These are phyloP conservation scores for Polyploca ridens DNA, from an alignment of 2,888 invertebrate genomes.

Conservation along the genomic window DNA sequence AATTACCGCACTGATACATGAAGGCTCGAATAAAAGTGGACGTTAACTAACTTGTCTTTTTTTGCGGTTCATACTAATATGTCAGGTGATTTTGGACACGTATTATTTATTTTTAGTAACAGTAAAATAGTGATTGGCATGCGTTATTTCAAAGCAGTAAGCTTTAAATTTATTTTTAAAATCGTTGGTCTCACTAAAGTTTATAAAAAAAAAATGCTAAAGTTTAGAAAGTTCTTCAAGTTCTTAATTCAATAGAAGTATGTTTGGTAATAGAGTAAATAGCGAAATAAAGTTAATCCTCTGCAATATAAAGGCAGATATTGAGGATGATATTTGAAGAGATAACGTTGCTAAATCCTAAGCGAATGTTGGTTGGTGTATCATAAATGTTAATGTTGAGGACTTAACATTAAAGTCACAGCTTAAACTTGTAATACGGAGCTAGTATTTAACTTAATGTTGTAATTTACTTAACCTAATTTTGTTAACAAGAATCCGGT, in stretches of 20 bases:
- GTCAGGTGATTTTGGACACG: conserved; percentile 27
- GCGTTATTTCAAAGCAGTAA: conserved; percentile 30
- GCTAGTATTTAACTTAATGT: conserved; percentile 1
- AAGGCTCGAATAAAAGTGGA: conserved; percentile 23
- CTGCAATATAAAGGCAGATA: not conserved
- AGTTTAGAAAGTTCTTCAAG: too few relatives aligned
- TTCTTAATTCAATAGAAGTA: not conserved
- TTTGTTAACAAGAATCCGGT: not conserved
- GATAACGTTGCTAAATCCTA: not conserved
- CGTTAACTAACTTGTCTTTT: conserved; percentile 32
- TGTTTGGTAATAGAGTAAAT: not conserved
- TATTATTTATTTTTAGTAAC: conserved; percentile 19
- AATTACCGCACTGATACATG: conserved; percentile 25
- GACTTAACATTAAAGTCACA: not conserved
- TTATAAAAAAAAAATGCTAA: too few relatives aligned
- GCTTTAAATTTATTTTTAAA: too few relatives aligned
- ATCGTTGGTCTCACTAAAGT: too few relatives aligned
- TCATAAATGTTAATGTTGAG: not conserved
- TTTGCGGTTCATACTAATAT: conserved; percentile 25
- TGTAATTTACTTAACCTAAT: conserved; percentile 1
- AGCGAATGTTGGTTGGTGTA: conserved; percentile 2
- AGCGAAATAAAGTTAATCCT: not conserved
- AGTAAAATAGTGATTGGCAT: conserved; percentile 21
- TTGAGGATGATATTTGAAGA: not conserved
- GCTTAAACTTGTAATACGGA: conserved; percentile 2